Base-by-base conservation (phyloP, 2,888 invertebrate species). In the Cepaea hortensis region DNA sequence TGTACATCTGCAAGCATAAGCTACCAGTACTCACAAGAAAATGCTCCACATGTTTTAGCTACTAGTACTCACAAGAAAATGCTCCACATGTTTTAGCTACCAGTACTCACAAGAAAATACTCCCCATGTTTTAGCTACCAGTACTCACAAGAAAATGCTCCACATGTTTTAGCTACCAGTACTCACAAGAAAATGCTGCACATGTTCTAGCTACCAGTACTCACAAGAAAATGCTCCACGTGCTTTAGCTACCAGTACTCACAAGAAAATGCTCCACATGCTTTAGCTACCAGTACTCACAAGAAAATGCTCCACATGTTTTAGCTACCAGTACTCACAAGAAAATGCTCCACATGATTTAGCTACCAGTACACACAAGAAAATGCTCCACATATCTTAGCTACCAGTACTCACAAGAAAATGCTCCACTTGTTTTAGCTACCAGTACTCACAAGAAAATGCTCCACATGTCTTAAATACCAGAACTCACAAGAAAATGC, bases 1-100 rank as follows among this genome's bases (percentile, higher is more conserved):
- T 35, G 35, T 35, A 35, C 35, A 35, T 35, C 35, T 35, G 35
- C 35, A 35, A 35, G 35, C 35, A 35, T 35, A 35, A 35, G 35
- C 35, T 35, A 35, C 35, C 35, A 35, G 35, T 35, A n/a, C n/a
- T n/a, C n/a, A n/a, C n/a, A n/a, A n/a, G n/a, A n/a, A n/a, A n/a
- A n/a, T n/a, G n/a, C n/a, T n/a, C n/a, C n/a, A n/a, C n/a, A n/a
- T n/a, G n/a, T n/a, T n/a, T n/a, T n/a, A n/a, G n/a, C n/a, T n/a
- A n/a, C n/a, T n/a, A 7, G 46, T 46, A 48, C 93, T 90, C 89
- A 94, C 95, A 92, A 98, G 96, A 90, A 96, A 96, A 91, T 98
- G 97, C 94, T 99, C 98, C 0, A 97, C 97, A 94, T 99, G 99
- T 94, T 98, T 97, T 0, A 99, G 99, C 94, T 99, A 99, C 98